phyloP scores from a whole-genome alignment of 2,113 vertebrate genomes.

The Charadrius vociferus region DNA sequence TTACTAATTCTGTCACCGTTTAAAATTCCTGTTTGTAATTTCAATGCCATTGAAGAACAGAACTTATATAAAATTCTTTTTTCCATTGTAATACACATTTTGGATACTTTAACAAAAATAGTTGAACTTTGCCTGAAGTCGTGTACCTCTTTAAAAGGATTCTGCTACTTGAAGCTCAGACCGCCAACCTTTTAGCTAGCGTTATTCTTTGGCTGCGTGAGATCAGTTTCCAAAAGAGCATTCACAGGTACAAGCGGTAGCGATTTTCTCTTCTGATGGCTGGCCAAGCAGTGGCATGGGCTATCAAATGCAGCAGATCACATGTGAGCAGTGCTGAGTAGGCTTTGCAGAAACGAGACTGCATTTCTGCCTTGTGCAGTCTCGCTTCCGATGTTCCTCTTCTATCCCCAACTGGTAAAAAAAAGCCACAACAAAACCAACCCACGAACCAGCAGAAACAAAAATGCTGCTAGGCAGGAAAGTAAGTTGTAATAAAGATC shows the following conservation, averaged over 20 bases:
- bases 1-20: background rate
- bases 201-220: background rate
- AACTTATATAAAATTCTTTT: background rate
- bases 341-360: background rate
- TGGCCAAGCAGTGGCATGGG: background rate
- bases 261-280: background rate
- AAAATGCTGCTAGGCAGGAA: background rate
- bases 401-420: background rate
- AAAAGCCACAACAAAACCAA: background rate
- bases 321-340: fast-evolving
- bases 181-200: background rate
- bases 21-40: background rate
- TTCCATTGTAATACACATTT: background rate
- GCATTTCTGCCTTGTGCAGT: background rate
- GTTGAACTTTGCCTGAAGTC: background rate
- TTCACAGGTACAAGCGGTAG: fast-evolving
- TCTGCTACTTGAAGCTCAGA: background rate
- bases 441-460: background rate
- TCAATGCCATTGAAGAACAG: background rate
- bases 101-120: background rate
- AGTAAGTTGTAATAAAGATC: background rate
- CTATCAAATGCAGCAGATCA: background rate
- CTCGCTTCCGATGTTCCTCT: background rate
- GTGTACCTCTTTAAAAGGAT: background rate
- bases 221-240: background rate